These are phyloP conservation scores for Alcis repandata DNA, from an alignment of 2,888 invertebrate species.

Conservation along the genomic window DNA sequence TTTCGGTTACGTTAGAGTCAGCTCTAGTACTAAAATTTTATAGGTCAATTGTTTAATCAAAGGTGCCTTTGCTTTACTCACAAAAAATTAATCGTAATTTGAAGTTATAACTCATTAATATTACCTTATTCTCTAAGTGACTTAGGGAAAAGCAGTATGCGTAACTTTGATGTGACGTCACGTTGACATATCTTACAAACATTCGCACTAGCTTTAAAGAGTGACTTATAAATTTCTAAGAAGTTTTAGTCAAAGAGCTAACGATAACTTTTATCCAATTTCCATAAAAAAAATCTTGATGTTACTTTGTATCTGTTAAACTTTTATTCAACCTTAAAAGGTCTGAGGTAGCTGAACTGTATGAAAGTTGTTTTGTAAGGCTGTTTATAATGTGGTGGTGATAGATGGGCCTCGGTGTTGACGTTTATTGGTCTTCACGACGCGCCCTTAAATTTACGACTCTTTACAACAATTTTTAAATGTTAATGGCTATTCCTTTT, in stretches of 20 bases:
- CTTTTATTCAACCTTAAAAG: constrained; percentile 9
- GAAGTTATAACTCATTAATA: too few species aligned
- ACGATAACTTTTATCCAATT: background rate
- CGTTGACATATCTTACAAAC: too few species aligned
- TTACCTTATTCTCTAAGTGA: too few species aligned
- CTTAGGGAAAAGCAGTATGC: too few species aligned
- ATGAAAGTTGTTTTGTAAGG: constrained; percentile 7
- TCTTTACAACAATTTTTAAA: constrained; percentile 38
- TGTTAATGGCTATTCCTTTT: constrained; percentile 32
- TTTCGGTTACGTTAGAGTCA: background rate
- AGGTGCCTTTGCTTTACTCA: too few species aligned
- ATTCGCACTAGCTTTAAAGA: too few species aligned
- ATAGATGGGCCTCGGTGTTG: constrained; percentile 28
- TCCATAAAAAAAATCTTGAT: background rate
- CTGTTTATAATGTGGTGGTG: constrained; percentile 16
- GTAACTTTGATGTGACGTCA: too few species aligned
- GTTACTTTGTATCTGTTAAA: constrained; percentile 1
- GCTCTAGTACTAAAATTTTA: background rate
- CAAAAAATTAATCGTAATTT: too few species aligned
- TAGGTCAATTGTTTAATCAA: background rate
- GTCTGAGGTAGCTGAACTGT: constrained; percentile 2
- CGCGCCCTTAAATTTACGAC: constrained; percentile 37
- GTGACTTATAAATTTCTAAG: background rate
- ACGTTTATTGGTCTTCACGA: constrained; percentile 41
- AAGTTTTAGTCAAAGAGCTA: background rate